Conservation (phyloP, 2,888 invertebrate species). For the Platerodrilus igneus region DNA sequence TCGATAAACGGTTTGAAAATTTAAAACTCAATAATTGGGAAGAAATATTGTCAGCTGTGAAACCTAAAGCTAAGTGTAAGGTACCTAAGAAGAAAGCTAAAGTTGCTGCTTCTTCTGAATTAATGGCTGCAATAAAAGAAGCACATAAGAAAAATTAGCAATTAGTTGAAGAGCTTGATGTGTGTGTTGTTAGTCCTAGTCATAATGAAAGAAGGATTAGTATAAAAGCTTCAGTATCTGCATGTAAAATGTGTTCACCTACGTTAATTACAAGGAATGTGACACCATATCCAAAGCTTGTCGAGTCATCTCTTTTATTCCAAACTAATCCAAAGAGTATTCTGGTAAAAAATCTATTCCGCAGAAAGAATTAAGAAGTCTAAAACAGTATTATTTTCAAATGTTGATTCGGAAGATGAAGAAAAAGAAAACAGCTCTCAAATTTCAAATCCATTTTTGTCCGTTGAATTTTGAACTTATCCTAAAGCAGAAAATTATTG, state of each 20-base stretch:
- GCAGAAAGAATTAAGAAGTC: conserved; percentile 10
- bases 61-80: too few relatives aligned
- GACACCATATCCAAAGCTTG: too few relatives aligned
- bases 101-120: conserved; percentile 28
- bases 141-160: background rate
- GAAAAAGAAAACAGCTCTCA: too few relatives aligned
- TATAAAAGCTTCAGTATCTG: too few relatives aligned
- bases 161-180: background rate
- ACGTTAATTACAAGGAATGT: too few relatives aligned
- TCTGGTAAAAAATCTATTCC: conserved; percentile 8
- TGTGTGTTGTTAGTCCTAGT: too few relatives aligned
- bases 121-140: conserved; percentile 37
- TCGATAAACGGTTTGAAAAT: conserved; percentile 58
- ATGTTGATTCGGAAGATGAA: conserved; percentile 6
- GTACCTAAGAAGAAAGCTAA: conserved; percentile 30
- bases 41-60: conserved; percentile 48
- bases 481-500: too few relatives aligned
- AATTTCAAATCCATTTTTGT: too few relatives aligned
- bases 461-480: too few relatives aligned
- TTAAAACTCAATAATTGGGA: conserved; percentile 52
- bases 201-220: too few relatives aligned
- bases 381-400: conserved; percentile 22
- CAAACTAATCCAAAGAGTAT: conserved; percentile 18
- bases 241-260: too few relatives aligned
- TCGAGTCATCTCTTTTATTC: too few relatives aligned